Evolutionary conservation across 2,113 vertebrate genomes (phyloP).

Genomic region (Misgurnus mizolepis): DNA sequence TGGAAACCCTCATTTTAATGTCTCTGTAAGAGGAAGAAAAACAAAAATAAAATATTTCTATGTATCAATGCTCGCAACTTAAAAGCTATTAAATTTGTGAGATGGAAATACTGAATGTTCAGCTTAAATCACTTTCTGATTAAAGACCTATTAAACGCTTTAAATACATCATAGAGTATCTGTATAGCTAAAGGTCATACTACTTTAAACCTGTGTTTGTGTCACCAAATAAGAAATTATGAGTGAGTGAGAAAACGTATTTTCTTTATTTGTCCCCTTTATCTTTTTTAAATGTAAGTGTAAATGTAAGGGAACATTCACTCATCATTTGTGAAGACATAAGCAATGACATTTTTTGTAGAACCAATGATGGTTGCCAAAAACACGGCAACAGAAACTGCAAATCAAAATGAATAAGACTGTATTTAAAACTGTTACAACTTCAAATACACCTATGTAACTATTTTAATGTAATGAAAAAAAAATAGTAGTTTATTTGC

Average conservation of each 20-base stretch:
- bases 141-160: no score
- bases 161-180: background rate
- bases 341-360: constrained; percentile 77
- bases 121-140: constrained; percentile 17
- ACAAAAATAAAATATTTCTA: background rate
- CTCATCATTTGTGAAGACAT: constrained; percentile 83
- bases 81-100: background rate
- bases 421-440: no score
- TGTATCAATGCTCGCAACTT: background rate
- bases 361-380: constrained; percentile 69
- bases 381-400: constrained; percentile 76
- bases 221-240: no score
- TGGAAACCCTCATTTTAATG: constrained; percentile 64
- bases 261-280: background rate
- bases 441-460: no score
- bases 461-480: no score
- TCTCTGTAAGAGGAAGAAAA: constrained; percentile 58
- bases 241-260: background rate
- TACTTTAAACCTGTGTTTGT: no score
- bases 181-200: constrained; percentile 24
- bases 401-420: constrained; percentile 37
- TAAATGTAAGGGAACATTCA: constrained; percentile 64
- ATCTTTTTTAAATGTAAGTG: constrained; percentile 17
- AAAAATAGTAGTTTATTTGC: no score
- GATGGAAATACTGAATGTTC: background rate